Base-by-base conservation (phyloP, 1,140 invertebrate species). In the Neodiprion lecontei region DNA sequence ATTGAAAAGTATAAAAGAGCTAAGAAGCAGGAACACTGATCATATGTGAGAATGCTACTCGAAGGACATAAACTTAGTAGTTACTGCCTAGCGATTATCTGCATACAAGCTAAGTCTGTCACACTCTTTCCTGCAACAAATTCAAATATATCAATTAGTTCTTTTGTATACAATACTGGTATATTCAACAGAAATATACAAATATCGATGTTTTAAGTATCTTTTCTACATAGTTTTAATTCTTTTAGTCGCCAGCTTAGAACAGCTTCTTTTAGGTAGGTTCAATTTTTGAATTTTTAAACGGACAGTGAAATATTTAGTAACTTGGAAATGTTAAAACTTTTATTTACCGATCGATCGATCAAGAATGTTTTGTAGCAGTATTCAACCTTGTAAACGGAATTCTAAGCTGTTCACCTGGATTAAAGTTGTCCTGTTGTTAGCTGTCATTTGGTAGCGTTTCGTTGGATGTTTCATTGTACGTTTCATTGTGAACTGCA, bases 401-500 rank as follows among this genome's bases (percentile, higher is more conserved):
- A 40, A 40, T 40, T 40, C 1, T 40, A 3, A 40, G 28, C 5
- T 40, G n/a, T 61, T 61, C n/a, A 61, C 53, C 53, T 61, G 11
- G 53, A 61, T 61, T 61, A 14, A 5, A 14, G 11, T 12, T 61
- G 76, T 78, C 79, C 83, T 75, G 77, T 85, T 83, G 86, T 87
- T 88, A 88, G 84, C 87, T 88, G 73, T 88, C 86, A 67, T 82
- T 86, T 67, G 81, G 79, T 67, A 81, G 75, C 67, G 83, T 81
- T 75, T 88, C 87, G 50, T 81, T 85, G 40, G 80, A 71, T 69
- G 77, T 48, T 75, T 88, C 87, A 61, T 81, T 85, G 40, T 80
- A 71, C 67, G 77, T 48, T 78, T 86, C 86, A 68, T 79, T 83
- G 5, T 87, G 86, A 9, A 77, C 8, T 72, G 79, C 11, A 9